A percentile compares a stretch with the other conserved stretches of the same genome.
Evolutionary conservation across 2,113 vertebrate genomes (phyloP).

Genomic region (Caranx melampygus): DNA sequence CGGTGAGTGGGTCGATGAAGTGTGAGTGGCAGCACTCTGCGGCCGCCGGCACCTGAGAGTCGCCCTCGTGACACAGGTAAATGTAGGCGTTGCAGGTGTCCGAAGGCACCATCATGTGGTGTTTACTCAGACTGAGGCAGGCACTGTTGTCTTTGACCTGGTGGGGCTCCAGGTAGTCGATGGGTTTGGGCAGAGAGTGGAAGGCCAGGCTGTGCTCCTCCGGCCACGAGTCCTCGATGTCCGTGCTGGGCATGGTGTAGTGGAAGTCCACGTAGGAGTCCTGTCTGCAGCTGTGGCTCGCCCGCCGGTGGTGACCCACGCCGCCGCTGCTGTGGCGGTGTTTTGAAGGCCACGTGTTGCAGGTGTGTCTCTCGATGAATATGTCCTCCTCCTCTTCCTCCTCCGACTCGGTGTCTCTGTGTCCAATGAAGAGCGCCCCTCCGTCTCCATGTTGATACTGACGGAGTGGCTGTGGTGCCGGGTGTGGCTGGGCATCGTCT

Average conservation of each 20-base stretch:
- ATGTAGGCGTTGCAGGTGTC: slow-evolving; percentile 76
- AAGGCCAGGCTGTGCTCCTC: slow-evolving; percentile 76
- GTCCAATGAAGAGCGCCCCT: slow-evolving; percentile 74
- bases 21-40: slow-evolving; percentile 80
- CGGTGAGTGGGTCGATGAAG: slow-evolving; percentile 84
- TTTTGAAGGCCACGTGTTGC: slow-evolving; percentile 88
- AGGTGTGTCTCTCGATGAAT: slow-evolving; percentile 73
- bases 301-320: slow-evolving; percentile 62
- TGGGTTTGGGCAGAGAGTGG: slow-evolving; percentile 72
- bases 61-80: slow-evolving; percentile 79
- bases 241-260: slow-evolving; percentile 84
- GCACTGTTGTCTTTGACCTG: slow-evolving; percentile 77
- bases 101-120: slow-evolving; percentile 61
- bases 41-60: slow-evolving; percentile 62
- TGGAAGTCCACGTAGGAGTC: slow-evolving; percentile 81
- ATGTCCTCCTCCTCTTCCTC: slow-evolving; percentile 79
- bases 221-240: slow-evolving; percentile 84
- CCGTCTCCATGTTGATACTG: slow-evolving; percentile 78
- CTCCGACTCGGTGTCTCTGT: slow-evolving; percentile 76
- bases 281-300: slow-evolving; percentile 68
- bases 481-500: slow-evolving; percentile 82
- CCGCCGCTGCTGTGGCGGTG: slow-evolving; percentile 71
- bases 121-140: slow-evolving; percentile 77
- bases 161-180: slow-evolving; percentile 76
- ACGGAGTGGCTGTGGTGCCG: slow-evolving; percentile 75